A percentile compares a stretch with the other conserved stretches of the same genome.
phyloP scores from a whole-genome alignment of 2,113 vertebrate species.

The Cygnus atratus region DNA sequence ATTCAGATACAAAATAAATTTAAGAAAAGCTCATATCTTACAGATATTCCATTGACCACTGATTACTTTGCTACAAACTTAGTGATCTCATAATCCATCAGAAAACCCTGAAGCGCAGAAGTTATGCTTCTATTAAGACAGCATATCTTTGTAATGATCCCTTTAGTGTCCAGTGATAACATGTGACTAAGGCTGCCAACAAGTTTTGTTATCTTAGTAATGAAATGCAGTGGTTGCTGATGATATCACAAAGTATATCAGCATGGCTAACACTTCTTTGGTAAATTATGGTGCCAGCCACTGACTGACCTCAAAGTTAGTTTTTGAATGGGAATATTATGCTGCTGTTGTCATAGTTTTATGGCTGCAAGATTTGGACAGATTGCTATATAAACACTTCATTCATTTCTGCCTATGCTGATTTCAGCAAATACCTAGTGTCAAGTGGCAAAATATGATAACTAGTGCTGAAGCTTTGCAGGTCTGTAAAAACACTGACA shows the following conservation, averaged over 20 bases:
- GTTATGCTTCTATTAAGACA: not conserved
- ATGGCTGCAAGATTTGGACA: not conserved
- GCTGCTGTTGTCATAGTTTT: not conserved
- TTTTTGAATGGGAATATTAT: conserved; percentile 6
- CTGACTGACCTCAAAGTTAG: not conserved
- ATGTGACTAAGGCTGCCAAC: not conserved
- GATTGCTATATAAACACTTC: not conserved
- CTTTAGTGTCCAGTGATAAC: not conserved
- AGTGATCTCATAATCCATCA: not conserved
- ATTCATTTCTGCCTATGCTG: not conserved
- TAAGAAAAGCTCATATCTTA: not conserved
- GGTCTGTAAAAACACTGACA: not conserved
- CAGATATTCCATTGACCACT: not conserved
- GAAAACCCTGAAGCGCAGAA: not conserved
- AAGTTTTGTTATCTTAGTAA: not conserved
- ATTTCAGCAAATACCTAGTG: conserved; percentile 5
- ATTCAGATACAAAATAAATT: not conserved
- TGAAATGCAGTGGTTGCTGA: not conserved
- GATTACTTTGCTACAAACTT: not conserved
- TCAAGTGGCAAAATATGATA: conserved; percentile 10
- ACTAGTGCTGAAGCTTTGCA: not conserved
- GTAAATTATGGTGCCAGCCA: not conserved
- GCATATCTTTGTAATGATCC: not conserved
- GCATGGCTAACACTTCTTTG: not conserved
- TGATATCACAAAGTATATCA: not conserved